Percentiles rank a stretch among this genome's conserved stretches.
Conservation (phyloP, 2,888 invertebrate genomes). For the Stramonita haemastoma region DNA sequence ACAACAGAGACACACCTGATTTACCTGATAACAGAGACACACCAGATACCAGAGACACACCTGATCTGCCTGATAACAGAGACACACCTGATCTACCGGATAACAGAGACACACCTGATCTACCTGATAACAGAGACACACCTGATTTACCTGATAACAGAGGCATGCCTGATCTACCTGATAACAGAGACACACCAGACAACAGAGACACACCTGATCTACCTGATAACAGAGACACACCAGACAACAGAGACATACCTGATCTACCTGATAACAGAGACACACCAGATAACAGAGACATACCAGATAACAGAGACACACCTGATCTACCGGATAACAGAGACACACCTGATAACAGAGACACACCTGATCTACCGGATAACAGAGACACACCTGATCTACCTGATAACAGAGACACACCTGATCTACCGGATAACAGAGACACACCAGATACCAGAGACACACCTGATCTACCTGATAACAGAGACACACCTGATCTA, state of each 20-base stretch:
- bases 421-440: not conserved
- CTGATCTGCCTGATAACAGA: too few species aligned
- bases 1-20: not conserved
- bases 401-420: not conserved
- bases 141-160: not conserved
- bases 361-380: slow-evolving; percentile 8
- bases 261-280: not conserved
- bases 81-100: too few species aligned
- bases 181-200: not conserved
- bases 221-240: not conserved
- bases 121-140: not conserved
- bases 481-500: not conserved
- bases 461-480: not conserved
- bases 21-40: not conserved
- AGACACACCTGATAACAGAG: not conserved
- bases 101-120: not conserved
- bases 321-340: not conserved
- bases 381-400: not conserved
- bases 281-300: not conserved
- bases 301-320: not conserved
- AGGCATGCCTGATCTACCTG: too few species aligned
- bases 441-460: not conserved
- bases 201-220: not conserved
- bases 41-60: not conserved
- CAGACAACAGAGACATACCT: not conserved